Base-by-base conservation (phyloP, 2,113 vertebrate species). In the Brachyistius frenatus region DNA sequence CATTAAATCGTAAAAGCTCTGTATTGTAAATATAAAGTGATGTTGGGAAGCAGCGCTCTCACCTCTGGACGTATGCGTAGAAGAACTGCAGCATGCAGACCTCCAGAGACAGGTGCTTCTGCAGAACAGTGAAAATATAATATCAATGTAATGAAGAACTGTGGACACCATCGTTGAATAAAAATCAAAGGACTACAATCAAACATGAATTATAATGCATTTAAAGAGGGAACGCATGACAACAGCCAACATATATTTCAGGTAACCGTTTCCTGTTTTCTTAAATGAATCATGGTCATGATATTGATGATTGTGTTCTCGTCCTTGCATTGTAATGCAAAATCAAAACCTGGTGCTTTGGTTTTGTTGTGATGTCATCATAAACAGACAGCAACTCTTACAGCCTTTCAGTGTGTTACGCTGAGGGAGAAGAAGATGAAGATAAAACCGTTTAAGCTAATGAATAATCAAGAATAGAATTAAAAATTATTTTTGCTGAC, bases 81-180 rank as follows among this genome's bases (percentile, higher is more conserved):
- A 99, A 99, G 95, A 99, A 99, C 92, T 99, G 98, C 91, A 99
- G 94, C 98, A 99, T 99, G 92, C 97, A 99, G 82, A 99, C 98
- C 92, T 99, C 98, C 89, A 99, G 89, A 37, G 98, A 99, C 69
- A 99, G 96, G 85, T 99, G 97, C 89, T 99, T 99, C 98, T 99
- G 93, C 66, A 86, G 35, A 76, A 56, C 44, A 11, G 66, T 54
- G 11, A 72, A 66, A 41, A 75, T 53, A 79, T 1, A 41, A 30
- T 11, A 2, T n/a, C 11, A 58, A 5, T 44, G 8, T 16, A 30
- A 47, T 31, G 2, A 47, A 31, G 3, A n/a, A 44, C 46, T 23
- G 15, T 15, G 13, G 49, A 52, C 16, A 52, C 7, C 2, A 7
- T 7, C 2, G 7, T 16, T 23, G n/a, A 16, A 52, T n/a, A 52